Evolutionary conservation across 1,140 invertebrate genomes (phyloP).

Genomic region (Bombus polaris): DNA sequence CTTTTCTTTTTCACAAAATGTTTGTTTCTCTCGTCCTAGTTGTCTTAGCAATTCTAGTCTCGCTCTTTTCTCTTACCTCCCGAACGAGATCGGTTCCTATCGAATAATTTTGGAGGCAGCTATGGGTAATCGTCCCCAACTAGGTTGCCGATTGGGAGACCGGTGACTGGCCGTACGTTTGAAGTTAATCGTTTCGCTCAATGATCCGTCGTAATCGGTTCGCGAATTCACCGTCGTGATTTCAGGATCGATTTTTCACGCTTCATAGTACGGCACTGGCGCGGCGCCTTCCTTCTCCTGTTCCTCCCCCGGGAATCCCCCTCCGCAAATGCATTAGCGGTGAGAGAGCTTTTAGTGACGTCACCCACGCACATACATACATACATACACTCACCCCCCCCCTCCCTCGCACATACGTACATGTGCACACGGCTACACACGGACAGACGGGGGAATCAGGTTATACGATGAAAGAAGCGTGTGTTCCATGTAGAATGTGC

Average conservation of each 20-base stretch:
- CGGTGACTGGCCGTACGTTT: constrained; percentile 16
- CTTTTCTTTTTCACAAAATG: no score
- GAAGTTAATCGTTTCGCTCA: constrained; percentile 44
- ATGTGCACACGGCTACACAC: constrained; percentile 14
- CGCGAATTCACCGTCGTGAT: constrained; percentile 50
- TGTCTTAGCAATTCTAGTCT: not conserved
- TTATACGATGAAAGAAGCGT: constrained; percentile 60
- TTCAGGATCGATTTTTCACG: constrained; percentile 71
- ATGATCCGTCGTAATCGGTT: constrained; percentile 44
- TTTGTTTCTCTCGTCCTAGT: not conserved
- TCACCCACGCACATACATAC: constrained; percentile 71
- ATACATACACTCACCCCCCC: constrained; percentile 11
- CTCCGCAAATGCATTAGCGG: constrained; percentile 82
- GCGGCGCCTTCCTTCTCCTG: constrained; percentile 64
- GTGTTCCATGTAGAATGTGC: constrained; percentile 59
- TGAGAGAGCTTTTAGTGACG: constrained; percentile 82
- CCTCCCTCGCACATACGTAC: not conserved
- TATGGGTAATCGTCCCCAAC: no score
- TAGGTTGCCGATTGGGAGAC: not conserved
- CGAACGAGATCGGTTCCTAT: no score
- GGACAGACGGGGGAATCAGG: constrained; percentile 29
- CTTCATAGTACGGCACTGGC: constrained; percentile 76
- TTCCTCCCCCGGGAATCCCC: constrained; percentile 72
- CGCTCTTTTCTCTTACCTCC: not conserved
- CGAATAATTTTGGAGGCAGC: no score